Evolutionary conservation across 92 coral and sea anemone genomes (phyloP).

Genomic region (Galaxea fascicularis): DNA sequence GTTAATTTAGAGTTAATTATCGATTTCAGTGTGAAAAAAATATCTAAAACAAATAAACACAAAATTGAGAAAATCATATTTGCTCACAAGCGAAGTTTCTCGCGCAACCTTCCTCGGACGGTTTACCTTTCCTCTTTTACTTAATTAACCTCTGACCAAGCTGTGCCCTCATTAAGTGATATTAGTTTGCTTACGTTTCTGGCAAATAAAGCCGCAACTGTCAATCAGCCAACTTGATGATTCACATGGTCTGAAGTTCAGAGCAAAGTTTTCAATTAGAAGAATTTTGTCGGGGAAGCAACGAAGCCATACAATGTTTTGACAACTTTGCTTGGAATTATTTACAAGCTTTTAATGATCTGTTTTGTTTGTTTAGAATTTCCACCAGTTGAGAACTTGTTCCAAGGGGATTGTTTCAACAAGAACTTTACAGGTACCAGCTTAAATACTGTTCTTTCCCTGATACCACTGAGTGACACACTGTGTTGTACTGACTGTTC

Average conservation of each 20-base stretch:
- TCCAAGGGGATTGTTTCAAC: neutral
- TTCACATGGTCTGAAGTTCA: neutral
- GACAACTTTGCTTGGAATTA: slow-evolving; percentile 22
- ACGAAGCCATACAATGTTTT: slow-evolving; percentile 12
- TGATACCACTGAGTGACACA: too few relatives aligned
- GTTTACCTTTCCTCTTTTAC: neutral
- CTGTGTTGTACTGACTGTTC: neutral
- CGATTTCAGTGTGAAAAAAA: neutral
- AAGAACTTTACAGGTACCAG: slow-evolving; percentile 39
- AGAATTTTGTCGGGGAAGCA: neutral
- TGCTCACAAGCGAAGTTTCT: neutral
- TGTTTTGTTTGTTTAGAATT: slow-evolving; percentile 22
- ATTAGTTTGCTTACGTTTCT: neutral
- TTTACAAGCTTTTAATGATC: slow-evolving; percentile 35
- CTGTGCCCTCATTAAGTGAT: slow-evolving; percentile 26
- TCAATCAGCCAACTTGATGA: neutral
- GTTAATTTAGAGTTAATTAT: neutral
- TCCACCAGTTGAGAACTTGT: slow-evolving; percentile 6
- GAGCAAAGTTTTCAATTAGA: neutral
- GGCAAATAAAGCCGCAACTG: neutral
- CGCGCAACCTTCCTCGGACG: neutral
- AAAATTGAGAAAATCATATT: neutral
- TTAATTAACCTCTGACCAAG: slow-evolving; percentile 13
- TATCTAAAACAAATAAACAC: neutral
- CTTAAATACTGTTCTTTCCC: neutral